These are phyloP conservation scores for Pomatorhinus ruficollis DNA, from an alignment of 2,113 vertebrate genomes.

Conservation along the genomic window DNA sequence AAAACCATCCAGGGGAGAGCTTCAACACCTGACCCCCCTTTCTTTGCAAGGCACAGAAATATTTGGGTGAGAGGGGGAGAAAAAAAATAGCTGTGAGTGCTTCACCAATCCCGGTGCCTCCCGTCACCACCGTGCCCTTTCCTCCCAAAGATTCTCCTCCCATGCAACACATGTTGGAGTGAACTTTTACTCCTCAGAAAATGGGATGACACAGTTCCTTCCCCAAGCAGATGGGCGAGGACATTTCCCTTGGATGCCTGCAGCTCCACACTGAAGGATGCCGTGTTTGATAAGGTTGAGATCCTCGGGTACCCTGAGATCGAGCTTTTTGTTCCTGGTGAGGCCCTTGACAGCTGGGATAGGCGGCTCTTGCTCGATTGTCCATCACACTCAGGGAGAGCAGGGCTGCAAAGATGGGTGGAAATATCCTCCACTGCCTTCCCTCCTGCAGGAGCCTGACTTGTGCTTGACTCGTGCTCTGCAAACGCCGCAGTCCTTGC, in stretches of 20 bases:
- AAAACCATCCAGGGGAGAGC: conserved; percentile 1
- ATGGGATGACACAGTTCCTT: neutral
- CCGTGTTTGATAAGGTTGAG: neutral
- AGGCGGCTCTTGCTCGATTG: rapidly evolving
- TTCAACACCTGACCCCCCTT: conserved; percentile 9
- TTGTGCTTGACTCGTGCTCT: neutral
- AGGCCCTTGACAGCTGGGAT: neutral
- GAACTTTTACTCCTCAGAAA: neutral
- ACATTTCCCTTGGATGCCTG: neutral
- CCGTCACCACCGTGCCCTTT: neutral
- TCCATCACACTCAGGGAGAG: neutral
- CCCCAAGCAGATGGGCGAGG: neutral
- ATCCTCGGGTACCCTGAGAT: neutral
- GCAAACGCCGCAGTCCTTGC: neutral
- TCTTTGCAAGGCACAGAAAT: neutral
- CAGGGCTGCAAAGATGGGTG: neutral
- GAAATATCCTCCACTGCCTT: neutral
- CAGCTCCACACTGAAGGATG: neutral
- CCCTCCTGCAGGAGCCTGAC: neutral
- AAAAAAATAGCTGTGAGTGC: neutral
- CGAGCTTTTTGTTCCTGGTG: neutral
- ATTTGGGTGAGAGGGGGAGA: neutral
- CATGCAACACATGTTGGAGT: conserved; percentile 43
- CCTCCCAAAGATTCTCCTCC: neutral
- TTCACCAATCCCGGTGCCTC: neutral